Conservation (phyloP, 2,888 invertebrate genomes). For the Sepiola atlantica region DNA sequence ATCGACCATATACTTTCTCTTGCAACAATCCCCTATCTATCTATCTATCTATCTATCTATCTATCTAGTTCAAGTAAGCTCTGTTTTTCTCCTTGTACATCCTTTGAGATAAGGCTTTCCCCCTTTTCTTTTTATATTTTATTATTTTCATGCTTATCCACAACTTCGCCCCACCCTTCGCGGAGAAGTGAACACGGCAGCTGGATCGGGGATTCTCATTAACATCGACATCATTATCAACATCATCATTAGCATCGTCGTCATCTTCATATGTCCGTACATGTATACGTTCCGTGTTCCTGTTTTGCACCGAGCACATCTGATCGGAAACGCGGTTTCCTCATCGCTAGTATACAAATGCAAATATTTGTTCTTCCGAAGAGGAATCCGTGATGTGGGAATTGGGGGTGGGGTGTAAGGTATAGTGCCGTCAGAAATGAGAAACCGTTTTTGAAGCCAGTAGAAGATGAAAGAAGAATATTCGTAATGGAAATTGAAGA, state of each 20-base stretch:
- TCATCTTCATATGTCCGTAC: neutral
- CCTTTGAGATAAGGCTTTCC: neutral
- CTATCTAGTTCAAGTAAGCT: neutral
- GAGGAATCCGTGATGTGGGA: neutral
- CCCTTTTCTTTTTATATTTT: neutral
- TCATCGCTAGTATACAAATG: neutral
- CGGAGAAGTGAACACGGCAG: neutral
- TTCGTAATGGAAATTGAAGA: neutral
- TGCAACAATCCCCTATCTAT: neutral
- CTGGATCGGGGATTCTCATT: neutral
- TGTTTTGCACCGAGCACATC: neutral
- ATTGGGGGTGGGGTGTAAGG: too few species aligned
- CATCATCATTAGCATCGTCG: neutral
- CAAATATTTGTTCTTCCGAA: neutral
- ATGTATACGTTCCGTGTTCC: neutral
- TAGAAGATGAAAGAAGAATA: neutral
- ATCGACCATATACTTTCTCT: neutral
- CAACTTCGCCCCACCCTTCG: neutral
- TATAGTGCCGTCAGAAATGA: neutral
- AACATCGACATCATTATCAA: neutral
- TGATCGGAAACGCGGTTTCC: neutral
- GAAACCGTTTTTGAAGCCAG: neutral
- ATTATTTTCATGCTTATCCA: neutral
- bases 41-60: neutral
- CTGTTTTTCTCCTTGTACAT: neutral